phyloP scores from a whole-genome alignment of 2,113 vertebrate genomes.

The Nematolebias whitei region DNA sequence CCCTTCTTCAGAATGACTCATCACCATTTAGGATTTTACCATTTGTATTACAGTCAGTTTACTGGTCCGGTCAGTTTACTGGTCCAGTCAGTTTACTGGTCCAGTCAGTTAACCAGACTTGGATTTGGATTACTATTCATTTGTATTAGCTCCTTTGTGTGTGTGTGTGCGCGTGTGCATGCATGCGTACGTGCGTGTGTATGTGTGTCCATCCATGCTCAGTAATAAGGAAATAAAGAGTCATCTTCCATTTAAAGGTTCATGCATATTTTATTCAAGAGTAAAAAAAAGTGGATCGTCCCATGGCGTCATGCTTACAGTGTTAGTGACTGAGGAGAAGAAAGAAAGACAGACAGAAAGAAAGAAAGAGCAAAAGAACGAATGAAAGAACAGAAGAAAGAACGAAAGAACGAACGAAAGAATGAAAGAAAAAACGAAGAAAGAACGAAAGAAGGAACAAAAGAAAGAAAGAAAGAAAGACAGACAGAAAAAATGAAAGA shows the following conservation, averaged over 20 bases:
- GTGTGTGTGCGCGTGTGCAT: too few species aligned
- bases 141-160: too few species aligned
- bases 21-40: too few species aligned
- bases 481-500: conserved; percentile 57
- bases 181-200: too few species aligned
- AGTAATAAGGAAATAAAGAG: conserved; percentile 43
- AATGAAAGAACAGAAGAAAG: too few species aligned
- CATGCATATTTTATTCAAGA: conserved; percentile 91
- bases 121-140: too few species aligned
- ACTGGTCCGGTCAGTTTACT: too few species aligned
- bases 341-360: too few species aligned
- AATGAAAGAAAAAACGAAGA: conserved; percentile 62
- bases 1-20: neutral
- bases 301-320: conserved; percentile 87
- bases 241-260: conserved; percentile 74
- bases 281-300: conserved; percentile 86
- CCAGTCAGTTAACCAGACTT: too few species aligned
- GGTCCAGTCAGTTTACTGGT: too few species aligned
- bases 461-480: conserved; percentile 62
- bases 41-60: too few species aligned
- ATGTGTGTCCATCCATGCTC: neutral
- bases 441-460: conserved; percentile 52
- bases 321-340: conserved; percentile 80
- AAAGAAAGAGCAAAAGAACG: too few species aligned
- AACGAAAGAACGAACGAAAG: conserved; percentile 48